Percentiles rank a stretch among this genome's conserved stretches.
These are phyloP conservation scores for Drosophila ohnishii DNA, from an alignment of 1,140 invertebrate genomes.

Conservation along the genomic window DNA sequence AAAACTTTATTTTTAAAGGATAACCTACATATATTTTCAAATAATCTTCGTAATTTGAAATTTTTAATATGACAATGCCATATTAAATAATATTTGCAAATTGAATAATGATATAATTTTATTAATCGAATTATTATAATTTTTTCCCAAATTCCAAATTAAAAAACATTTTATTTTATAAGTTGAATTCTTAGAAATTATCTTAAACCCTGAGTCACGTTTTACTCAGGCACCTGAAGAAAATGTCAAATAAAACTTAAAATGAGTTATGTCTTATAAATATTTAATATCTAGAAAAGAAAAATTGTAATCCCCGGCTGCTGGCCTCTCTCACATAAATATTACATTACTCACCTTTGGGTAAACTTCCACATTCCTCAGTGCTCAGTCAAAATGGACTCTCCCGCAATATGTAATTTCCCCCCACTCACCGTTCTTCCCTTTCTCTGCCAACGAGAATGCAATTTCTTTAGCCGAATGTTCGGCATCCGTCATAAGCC, in stretches of 20 bases:
- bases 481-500: slow-evolving; percentile 43
- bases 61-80: not conserved
- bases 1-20: not conserved
- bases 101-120: no score
- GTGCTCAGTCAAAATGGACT: slow-evolving; percentile 9
- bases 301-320: not conserved
- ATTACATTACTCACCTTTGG: slow-evolving; percentile 24
- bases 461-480: slow-evolving; percentile 42
- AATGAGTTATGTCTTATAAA: slow-evolving; percentile 11
- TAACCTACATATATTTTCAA: no score
- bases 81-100: not conserved
- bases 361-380: slow-evolving; percentile 2
- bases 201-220: no score
- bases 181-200: not conserved
- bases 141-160: not conserved
- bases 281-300: slow-evolving; percentile 1
- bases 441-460: not conserved
- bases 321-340: slow-evolving; percentile 27
- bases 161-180: not conserved
- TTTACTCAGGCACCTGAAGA: not conserved
- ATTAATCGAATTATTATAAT: not conserved
- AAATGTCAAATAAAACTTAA: slow-evolving; percentile 8
- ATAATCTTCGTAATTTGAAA: no score
- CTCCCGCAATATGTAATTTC: slow-evolving; percentile 44
- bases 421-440: slow-evolving; percentile 2